Percentiles rank a stretch among this genome's conserved stretches.
phyloP scores from a whole-genome alignment of 2,888 invertebrate genomes.

The Drosophila leonis region DNA sequence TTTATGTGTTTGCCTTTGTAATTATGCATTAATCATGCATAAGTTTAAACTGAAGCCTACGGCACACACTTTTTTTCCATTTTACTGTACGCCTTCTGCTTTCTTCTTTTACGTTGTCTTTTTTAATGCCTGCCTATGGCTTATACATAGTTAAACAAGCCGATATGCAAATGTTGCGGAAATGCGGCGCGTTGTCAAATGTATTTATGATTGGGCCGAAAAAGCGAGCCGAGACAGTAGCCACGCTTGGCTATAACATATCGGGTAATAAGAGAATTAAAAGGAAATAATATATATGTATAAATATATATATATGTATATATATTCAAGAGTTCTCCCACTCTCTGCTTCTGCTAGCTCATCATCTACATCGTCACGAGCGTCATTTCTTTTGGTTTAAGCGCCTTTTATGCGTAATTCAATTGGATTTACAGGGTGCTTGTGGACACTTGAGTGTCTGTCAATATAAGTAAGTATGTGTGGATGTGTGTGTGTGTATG shows the following conservation, averaged over 20 bases:
- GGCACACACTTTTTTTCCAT: constrained; percentile 19
- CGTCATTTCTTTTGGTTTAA: constrained; percentile 73
- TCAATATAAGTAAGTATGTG: constrained; percentile 55
- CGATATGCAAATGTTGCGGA: constrained; percentile 75
- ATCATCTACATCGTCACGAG: constrained; percentile 49
- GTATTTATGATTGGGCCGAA: constrained; percentile 65
- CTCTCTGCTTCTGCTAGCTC: constrained; percentile 20
- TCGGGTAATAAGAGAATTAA: constrained; percentile 73
- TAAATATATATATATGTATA: neutral
- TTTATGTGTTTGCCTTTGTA: constrained; percentile 77
- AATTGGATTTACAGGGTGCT: constrained; percentile 79
- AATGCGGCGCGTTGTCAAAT: constrained; percentile 63
- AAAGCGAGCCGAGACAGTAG: constrained; percentile 15
- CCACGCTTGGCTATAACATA: constrained; percentile 60
- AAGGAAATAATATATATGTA: constrained; percentile 62
- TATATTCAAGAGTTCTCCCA: neutral
- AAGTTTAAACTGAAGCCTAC: constrained; percentile 55
- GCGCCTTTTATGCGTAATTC: constrained; percentile 79
- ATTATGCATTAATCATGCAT: constrained; percentile 81
- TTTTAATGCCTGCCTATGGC: constrained; percentile 42
- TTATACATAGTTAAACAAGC: constrained; percentile 47
- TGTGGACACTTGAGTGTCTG: constrained; percentile 78
- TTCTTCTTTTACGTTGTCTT: neutral
- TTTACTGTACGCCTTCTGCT: neutral
- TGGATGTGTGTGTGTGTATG: constrained; percentile 36